These are phyloP conservation scores for Pachypanchax playfairii DNA, from an alignment of 2,113 vertebrate genomes.

Conservation along the genomic window DNA sequence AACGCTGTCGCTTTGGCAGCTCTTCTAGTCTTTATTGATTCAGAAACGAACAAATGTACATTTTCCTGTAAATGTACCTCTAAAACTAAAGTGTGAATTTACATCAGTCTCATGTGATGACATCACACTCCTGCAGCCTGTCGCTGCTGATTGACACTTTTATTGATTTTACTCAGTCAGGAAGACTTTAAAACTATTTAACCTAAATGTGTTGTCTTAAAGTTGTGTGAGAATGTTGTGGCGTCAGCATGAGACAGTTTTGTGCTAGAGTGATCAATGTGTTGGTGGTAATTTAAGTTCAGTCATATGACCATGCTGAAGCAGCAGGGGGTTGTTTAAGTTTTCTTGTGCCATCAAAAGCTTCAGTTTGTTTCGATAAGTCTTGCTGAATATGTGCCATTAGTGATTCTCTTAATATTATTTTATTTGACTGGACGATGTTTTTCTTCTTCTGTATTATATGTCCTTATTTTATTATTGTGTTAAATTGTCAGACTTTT, in stretches of 20 bases:
- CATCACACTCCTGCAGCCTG: neutral
- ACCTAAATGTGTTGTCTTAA: slow-evolving; percentile 71
- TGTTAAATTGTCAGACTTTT: slow-evolving; percentile 51
- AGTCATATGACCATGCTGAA: slow-evolving; percentile 20
- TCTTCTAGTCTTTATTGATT: slow-evolving; percentile 1
- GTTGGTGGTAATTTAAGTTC: slow-evolving; percentile 40
- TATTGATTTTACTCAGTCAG: slow-evolving; percentile 33
- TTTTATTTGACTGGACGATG: too few relatives aligned
- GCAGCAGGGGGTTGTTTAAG: slow-evolving; percentile 13
- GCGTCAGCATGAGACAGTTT: slow-evolving; percentile 72
- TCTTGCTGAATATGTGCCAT: slow-evolving; percentile 17
- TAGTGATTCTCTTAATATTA: slow-evolving; percentile 6
- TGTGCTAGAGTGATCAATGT: slow-evolving; percentile 58
- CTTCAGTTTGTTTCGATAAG: slow-evolving; percentile 10
- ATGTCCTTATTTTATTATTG: slow-evolving; percentile 30
- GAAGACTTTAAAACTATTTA: slow-evolving; percentile 49
- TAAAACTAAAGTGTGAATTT: too few relatives aligned
- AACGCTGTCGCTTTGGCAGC: too few relatives aligned
- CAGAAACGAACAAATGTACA: neutral
- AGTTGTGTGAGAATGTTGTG: slow-evolving; percentile 67
- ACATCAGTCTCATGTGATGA: too few relatives aligned
- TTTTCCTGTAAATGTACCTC: neutral
- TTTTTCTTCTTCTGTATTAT: neutral
- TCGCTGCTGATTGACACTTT: slow-evolving; percentile 17
- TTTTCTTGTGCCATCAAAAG: slow-evolving; percentile 46